Base-by-base conservation (phyloP, 2,888 invertebrate genomes). In the Lordiphosa andalusiaca region DNA sequence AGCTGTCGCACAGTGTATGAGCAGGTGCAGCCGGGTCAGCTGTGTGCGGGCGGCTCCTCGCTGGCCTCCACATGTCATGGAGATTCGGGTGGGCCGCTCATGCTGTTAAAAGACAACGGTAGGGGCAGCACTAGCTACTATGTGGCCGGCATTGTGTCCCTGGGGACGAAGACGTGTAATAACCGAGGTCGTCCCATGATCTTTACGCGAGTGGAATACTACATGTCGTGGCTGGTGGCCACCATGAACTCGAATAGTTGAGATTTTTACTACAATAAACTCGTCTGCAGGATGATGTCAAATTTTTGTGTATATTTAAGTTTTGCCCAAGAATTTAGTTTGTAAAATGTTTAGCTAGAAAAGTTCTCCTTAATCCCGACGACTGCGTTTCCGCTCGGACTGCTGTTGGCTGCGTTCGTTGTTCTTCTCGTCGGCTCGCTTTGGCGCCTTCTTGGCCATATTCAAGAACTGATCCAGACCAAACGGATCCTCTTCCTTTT, bases 381-480 rank as follows among this genome's bases (percentile, higher is more conserved):
- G 70, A 51, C 85, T 84, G 35, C 87, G 80, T 51, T 87, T 87
- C 35, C 86, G 83, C 10, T 87, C 86, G 0, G 86, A 74, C 47
- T 85, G 81, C 25, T 30, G 30, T 30, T 67, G 71, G 44, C 67
- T 68, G 4, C 87, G 81, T 39, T 86, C 86, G 49, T 62, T 85
- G 51, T 64, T 85, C 49, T 80, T 84, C 30, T 87, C 91, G 9
- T 93, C 93, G 69, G 92, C 92, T 4, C 93, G 90, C 70, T 93
- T 93, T 30, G 91, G 91, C 16, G 92, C 96, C 62, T 96, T 94
- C 88, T 99, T 99, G 55, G 98, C 98, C 89, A 98, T 96, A 76
- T 95, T 96, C 92, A 99, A 95, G 93, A 99, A 98, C 91, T 97
- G 96, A 91, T 98, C 98, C 85, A 99, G 91, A 88, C 98, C 99